Conservation (phyloP, 1,140 invertebrate species). For the Drosophila auraria region DNA sequence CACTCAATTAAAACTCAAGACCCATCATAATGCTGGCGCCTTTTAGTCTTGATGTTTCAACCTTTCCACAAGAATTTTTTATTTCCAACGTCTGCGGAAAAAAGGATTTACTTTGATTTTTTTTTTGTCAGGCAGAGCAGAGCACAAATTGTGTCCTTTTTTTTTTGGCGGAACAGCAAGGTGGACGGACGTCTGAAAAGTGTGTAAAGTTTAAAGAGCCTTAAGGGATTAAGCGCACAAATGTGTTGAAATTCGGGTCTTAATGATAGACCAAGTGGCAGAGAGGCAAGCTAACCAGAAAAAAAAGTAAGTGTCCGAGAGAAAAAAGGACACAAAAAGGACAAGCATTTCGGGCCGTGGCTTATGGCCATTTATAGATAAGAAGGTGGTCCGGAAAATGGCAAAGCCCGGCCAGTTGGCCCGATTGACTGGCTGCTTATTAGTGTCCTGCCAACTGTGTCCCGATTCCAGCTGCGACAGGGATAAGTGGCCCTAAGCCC, state of each 20-base stretch:
- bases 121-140: conserved; percentile 32
- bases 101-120: conserved; percentile 76
- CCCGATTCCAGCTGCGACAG: conserved; percentile 64
- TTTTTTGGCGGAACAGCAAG: background rate
- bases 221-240: conserved; percentile 83
- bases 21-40: conserved; percentile 77
- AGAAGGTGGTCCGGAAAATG: conserved; percentile 56
- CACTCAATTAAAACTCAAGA: conserved; percentile 85
- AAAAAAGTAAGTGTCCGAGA: conserved; percentile 37
- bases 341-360: conserved; percentile 62
- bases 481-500: conserved; percentile 75
- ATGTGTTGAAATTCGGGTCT: conserved; percentile 80
- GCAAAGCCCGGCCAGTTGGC: conserved; percentile 40
- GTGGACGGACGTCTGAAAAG: conserved; percentile 59
- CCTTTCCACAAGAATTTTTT: conserved; percentile 56
- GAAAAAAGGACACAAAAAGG: conserved; percentile 49
- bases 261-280: conserved; percentile 58
- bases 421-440: conserved; percentile 73
- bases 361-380: conserved; percentile 82
- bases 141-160: conserved; percentile 54
- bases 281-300: conserved; percentile 47
- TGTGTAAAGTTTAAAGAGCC: conserved; percentile 85
- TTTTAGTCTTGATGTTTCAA: conserved; percentile 80
- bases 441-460: conserved; percentile 55
- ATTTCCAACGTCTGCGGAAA: conserved; percentile 37